Evolutionary conservation across 1,140 invertebrate species (phyloP), one percentile per base, ranked within the genome.

Genomic region (Drosophila albomicans): DNA sequence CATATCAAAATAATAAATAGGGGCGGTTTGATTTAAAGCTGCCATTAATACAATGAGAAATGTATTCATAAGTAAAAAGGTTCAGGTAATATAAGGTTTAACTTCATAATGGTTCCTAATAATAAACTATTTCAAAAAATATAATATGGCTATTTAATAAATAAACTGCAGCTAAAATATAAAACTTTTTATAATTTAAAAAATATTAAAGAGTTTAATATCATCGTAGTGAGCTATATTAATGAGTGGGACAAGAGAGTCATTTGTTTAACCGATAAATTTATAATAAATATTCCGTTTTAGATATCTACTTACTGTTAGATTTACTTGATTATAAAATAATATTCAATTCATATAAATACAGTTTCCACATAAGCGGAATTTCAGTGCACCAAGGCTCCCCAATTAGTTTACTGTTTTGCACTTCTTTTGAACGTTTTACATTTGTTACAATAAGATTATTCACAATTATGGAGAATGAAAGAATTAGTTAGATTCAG

Each of bases 301-400:
- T 20, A 35, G 15, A 52, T 43, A 13, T 59, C 38, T 73, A 73
- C 64, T 68, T 68, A 68, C 25, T 49, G 49, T 61, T 54, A 72
- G 54, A 51, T 52, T 52, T 58, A 43, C 48, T 46, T 41, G 63
- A 32, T 25, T 48, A 30, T n/a, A 43, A 35, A 32, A 15, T 46
- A 30, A n/a, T 25, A 35, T 73, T 54, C 68, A 57, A 35, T 58
- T 58, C 38, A 30, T 59, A 28, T 78, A 78, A 75, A 63, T 74
- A 64, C 45, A 35, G 20, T 46, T n/a, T 43, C 41, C 41, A 5
- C 41, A 13, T 43, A 43, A 13, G 2, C 5, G 13, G 11, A 43
- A 43, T 43, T 38, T 3, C 7, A 8, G 35, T 38, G 6, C 35
- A 38, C 35, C 10, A 10, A 10, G 35, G 2, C 10, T 38, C 5